Conservation (phyloP, 2,797 vertebrate species). For the Botia almorhae region DNA sequence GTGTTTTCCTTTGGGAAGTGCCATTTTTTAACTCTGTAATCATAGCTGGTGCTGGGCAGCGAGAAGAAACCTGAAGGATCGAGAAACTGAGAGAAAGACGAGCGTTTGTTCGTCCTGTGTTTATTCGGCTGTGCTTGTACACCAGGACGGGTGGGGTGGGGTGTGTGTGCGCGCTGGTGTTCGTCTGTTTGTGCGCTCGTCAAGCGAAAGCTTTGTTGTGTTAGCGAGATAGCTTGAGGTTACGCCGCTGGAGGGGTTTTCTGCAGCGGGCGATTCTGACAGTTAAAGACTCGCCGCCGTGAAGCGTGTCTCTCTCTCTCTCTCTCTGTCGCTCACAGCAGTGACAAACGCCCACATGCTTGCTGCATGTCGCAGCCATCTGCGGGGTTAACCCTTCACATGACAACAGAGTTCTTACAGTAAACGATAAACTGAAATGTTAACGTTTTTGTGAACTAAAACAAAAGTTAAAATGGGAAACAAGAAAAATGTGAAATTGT, state of each 20-base stretch:
- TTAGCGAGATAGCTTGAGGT: neutral
- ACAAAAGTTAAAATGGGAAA: neutral
- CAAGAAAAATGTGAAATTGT: too few species aligned
- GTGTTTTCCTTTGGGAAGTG: slow-evolving; percentile 36
- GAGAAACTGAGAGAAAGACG: neutral
- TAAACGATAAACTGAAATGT: neutral
- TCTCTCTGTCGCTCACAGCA: neutral
- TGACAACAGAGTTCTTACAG: neutral
- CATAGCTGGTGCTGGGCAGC: slow-evolving; percentile 17
- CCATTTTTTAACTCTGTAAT: slow-evolving; percentile 29
- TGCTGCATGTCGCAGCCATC: slow-evolving; percentile 55
- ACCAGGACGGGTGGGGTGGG: neutral
- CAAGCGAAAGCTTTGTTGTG: neutral
- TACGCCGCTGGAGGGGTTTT: neutral
- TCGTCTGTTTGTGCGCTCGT: slow-evolving; percentile 3
- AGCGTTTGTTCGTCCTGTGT: neutral
- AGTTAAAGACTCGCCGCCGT: neutral
- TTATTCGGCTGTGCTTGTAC: neutral
- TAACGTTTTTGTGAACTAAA: neutral
- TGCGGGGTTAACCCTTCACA: slow-evolving; percentile 40
- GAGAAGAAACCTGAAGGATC: neutral
- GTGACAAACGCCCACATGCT: slow-evolving; percentile 31
- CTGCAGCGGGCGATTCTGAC: neutral
- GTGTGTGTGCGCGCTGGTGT: neutral
- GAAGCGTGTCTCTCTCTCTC: slow-evolving; percentile 18